Evolutionary conservation across 2,113 vertebrate species (phyloP).

Genomic region (Copsychus sechellarum): DNA sequence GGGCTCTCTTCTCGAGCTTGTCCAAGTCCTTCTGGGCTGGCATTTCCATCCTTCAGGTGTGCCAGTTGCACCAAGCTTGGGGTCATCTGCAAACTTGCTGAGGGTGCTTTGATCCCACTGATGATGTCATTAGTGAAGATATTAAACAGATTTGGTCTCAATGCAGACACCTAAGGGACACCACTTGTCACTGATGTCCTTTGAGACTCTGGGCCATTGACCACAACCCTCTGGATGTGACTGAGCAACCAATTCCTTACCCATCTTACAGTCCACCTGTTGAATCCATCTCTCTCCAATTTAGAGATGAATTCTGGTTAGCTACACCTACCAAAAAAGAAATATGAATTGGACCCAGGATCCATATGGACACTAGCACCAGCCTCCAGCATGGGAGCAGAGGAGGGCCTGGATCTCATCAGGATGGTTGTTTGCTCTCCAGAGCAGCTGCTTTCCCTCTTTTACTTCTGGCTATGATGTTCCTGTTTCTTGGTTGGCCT

Average conservation of each 20-base stretch:
- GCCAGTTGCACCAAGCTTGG: neutral
- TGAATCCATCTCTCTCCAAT: neutral
- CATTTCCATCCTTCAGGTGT: neutral
- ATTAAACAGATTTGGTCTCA: neutral
- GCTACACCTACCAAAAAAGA: neutral
- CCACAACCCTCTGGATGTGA: neutral
- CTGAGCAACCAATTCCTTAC: neutral
- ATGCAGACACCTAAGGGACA: fast-evolving
- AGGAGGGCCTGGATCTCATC: neutral
- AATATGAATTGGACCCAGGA: neutral
- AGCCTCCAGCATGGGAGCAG: neutral
- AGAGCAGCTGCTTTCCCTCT: neutral
- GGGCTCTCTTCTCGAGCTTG: neutral
- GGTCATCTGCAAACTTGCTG: neutral
- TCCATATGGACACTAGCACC: neutral
- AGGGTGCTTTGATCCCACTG: neutral
- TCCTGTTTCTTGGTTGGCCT: neutral
- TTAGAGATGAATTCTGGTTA: neutral
- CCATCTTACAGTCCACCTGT: neutral
- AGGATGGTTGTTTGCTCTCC: neutral
- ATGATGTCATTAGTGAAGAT: neutral
- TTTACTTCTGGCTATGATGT: neutral
- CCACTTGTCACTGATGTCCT: neutral
- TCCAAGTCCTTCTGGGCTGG: neutral
- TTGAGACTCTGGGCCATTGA: neutral